Base-by-base conservation (phyloP, 1,140 invertebrate genomes). In the Drosophila ananassae region DNA sequence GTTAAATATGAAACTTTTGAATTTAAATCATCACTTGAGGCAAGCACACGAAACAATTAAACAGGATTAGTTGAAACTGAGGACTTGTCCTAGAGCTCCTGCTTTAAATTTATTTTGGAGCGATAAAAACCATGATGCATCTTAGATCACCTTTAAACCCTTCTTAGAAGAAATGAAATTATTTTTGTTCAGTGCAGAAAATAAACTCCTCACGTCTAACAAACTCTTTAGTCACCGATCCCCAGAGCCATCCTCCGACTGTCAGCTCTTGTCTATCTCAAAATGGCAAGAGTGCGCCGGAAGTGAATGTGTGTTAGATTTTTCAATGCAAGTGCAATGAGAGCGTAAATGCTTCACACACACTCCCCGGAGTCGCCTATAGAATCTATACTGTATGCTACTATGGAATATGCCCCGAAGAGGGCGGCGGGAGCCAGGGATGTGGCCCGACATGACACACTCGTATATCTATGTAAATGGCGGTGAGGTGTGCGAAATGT, bases 261-360 rank as follows among this genome's bases (percentile, higher is more conserved):
- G 67, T 69, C 67, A 69, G 28, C 44, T 69, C 44, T 68, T 56
- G 52, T 69, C 52, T 71, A 71, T 71, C 64, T 57, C 67, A 50
- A 68, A 71, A 71, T 69, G 54, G 67, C 61, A 73, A 55, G 28
- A 46, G 64, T 52, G 52, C 37, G 53, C 63, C 71, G 73, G 62
- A 71, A 69, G 64, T 57, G 67, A 34, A 50, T 57, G 67, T 71
- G 51, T 71, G 67, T 76, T 75, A 62, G 55, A 68, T 64, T 77
- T 77, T 61, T 55, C 73, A 54, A 73, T 83, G 79, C 79, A 83
- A 83, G 69, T 83, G 59, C 64, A 83, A 83, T 78, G 79, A 74
- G 74, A 60, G 56, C 52, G 63, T 64, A 57, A 75, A 59, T 55
- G 64, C 62, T 66, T 41, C 64, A 41, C 41, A 34, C 60, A 58